Evolutionary conservation across 2,888 invertebrate species (phyloP).

Genomic region (Sphecodes monilicornis): DNA sequence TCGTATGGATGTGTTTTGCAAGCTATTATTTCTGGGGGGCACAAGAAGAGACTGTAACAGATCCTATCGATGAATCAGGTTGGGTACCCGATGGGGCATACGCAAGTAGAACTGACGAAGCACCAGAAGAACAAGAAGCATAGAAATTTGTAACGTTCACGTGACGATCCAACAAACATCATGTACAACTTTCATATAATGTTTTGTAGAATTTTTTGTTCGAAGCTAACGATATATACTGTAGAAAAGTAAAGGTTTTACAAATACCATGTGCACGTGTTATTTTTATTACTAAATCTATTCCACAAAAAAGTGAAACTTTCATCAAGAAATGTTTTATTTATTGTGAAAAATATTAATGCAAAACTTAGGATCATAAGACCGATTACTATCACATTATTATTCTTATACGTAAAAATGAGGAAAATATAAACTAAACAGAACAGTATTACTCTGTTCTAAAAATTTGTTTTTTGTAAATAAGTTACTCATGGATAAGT

Average conservation of each 20-base stretch:
- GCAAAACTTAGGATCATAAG: neutral
- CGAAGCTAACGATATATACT: neutral
- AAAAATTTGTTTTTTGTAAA: constrained; percentile 14
- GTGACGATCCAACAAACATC: constrained; percentile 5
- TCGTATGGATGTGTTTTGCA: constrained; percentile 69
- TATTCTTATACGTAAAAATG: neutral
- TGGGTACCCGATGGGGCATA: constrained; percentile 77
- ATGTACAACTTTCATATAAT: neutral
- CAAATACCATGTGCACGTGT: neutral
- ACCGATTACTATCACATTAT: constrained; percentile 15
- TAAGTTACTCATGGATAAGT: neutral
- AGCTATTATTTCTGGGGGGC: constrained; percentile 76
- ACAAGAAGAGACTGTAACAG: constrained; percentile 60
- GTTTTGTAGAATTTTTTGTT: constrained; percentile 3
- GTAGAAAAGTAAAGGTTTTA: constrained; percentile 1
- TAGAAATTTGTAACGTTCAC: neutral
- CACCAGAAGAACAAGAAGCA: neutral
- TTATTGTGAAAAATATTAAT: constrained; percentile 17
- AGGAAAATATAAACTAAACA: constrained; percentile 20
- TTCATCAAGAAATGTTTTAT: constrained; percentile 3
- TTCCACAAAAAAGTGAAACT: constrained; percentile 3
- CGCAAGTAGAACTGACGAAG: constrained; percentile 31
- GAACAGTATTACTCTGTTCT: neutral
- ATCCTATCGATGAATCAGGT: constrained; percentile 75
- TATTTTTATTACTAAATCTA: neutral